These are phyloP conservation scores for Drepanosiphum platanoidis DNA, from an alignment of 2,888 invertebrate species.

Conservation along the genomic window DNA sequence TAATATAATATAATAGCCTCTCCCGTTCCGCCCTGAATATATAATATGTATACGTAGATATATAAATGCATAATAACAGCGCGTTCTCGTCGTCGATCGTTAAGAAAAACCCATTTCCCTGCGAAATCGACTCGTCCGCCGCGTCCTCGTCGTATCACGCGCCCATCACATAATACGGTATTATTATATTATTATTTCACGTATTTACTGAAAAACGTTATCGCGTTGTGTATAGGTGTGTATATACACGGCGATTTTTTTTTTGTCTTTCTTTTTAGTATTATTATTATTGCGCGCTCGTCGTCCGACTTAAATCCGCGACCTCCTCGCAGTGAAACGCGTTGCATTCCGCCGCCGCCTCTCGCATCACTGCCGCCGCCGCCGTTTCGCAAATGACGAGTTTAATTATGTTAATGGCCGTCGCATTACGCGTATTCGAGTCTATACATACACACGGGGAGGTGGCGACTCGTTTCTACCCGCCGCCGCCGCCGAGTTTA, in stretches of 20 bases:
- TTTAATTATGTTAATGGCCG: constrained; percentile 1
- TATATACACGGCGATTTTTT: background rate
- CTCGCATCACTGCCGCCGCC: background rate
- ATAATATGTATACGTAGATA: too few species aligned
- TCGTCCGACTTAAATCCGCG: constrained; percentile 2
- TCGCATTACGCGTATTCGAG: background rate
- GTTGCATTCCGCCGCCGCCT: background rate
- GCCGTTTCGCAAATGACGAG: background rate
- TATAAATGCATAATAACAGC: background rate
- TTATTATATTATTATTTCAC: background rate
- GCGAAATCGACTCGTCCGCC: background rate
- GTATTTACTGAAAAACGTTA: too few species aligned
- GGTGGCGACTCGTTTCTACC: background rate
- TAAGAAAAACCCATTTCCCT: constrained; percentile 1
- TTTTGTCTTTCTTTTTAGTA: too few species aligned
- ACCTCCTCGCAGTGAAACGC: background rate
- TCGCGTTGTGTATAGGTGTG: too few species aligned
- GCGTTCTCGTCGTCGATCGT: background rate
- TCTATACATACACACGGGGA: background rate
- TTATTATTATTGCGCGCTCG: background rate
- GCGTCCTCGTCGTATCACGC: too few species aligned
- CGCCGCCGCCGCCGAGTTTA: background rate
- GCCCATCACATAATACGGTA: background rate
- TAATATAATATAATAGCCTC: background rate
- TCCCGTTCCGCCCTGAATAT: background rate